Evolutionary conservation across 1,140 invertebrate species (phyloP).

Genomic region (Calephelis virginiensis): DNA sequence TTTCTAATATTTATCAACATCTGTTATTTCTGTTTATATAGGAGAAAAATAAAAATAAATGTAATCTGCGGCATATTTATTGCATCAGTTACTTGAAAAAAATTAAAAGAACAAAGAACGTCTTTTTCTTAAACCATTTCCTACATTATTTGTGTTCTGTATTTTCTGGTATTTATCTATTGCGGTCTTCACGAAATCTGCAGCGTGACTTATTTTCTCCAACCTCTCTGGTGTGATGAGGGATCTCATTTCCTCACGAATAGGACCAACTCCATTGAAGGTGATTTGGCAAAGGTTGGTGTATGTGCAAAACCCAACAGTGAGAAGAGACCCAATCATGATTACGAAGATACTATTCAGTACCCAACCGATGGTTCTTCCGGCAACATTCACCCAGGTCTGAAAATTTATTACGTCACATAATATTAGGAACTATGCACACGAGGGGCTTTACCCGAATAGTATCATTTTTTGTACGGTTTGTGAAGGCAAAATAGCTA

Average conservation of each 20-base stretch:
- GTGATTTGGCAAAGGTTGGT: conserved; percentile 83
- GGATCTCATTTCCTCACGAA: conserved; percentile 70
- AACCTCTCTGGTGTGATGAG: conserved; percentile 76
- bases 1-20: too few relatives aligned
- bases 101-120: conserved; percentile 35
- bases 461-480: too few relatives aligned
- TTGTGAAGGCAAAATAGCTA: too few relatives aligned
- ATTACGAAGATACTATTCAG: conserved; percentile 76
- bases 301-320: conserved; percentile 81
- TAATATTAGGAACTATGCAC: background rate
- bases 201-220: conserved; percentile 79
- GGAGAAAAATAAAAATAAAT: too few relatives aligned
- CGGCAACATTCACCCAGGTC: conserved; percentile 60
- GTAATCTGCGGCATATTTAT: too few relatives aligned
- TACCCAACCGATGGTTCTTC: conserved; percentile 53
- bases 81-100: too few relatives aligned
- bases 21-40: too few relatives aligned
- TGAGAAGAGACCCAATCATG: conserved; percentile 79
- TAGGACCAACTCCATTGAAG: conserved; percentile 76
- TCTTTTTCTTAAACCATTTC: conserved; percentile 38
- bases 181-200: conserved; percentile 81
- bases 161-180: conserved; percentile 82
- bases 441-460: too few relatives aligned
- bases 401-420: conserved; percentile 30
- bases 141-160: conserved; percentile 55